phyloP scores from a whole-genome alignment of 2,888 invertebrate genomes.

The Plebejus anna region DNA sequence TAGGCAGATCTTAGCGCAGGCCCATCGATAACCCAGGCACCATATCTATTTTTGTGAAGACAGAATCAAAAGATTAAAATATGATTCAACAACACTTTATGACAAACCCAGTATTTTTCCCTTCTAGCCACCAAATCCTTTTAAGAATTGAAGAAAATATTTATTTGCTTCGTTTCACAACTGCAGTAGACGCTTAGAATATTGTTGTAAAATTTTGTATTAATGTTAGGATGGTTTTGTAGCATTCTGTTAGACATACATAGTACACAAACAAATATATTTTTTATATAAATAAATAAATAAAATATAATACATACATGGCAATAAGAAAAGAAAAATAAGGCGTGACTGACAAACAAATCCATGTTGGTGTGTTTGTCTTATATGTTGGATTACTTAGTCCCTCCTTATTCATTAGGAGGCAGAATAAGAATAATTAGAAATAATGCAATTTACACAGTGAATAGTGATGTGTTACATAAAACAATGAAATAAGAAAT shows the following conservation, averaged over 20 bases:
- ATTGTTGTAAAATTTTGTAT: not conserved
- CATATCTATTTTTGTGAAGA: slow-evolving; percentile 69
- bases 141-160: slow-evolving; percentile 11
- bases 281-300: not conserved
- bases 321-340: too few relatives aligned
- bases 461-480: too few relatives aligned
- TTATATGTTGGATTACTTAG: too few relatives aligned
- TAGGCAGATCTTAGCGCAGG: slow-evolving; percentile 48
- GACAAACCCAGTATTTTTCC: slow-evolving; percentile 30
- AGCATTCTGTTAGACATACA: not conserved
- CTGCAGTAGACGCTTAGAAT: not conserved
- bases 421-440: too few relatives aligned
- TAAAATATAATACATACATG: not conserved
- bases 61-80: slow-evolving; percentile 73
- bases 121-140: slow-evolving; percentile 28
- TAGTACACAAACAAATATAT: not conserved
- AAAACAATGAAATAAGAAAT: not conserved
- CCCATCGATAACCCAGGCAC: slow-evolving; percentile 47
- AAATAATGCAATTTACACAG: too few relatives aligned
- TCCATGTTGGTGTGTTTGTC: too few relatives aligned
- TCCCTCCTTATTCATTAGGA: too few relatives aligned
- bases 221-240: not conserved
- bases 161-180: not conserved
- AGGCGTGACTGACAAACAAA: too few relatives aligned
- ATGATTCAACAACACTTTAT: slow-evolving; percentile 28